phyloP scores from a whole-genome alignment of 2,113 vertebrate genomes.

The Phaethornis superciliosus region DNA sequence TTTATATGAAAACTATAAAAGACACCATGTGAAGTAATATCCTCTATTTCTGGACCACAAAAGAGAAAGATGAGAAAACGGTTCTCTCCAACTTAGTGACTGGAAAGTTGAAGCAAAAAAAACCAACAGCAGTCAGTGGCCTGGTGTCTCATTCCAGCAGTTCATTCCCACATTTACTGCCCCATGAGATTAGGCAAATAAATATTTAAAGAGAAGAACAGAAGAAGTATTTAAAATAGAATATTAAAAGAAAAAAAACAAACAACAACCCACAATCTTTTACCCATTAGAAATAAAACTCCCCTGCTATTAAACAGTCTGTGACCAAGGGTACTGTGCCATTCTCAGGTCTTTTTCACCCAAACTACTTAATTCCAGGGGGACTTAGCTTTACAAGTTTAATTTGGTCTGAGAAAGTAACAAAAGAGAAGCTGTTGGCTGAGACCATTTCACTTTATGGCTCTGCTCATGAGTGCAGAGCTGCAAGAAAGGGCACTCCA shows the following conservation, averaged over 20 bases:
- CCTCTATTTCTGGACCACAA: no score
- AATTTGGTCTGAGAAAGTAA: neutral
- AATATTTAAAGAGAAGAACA: neutral
- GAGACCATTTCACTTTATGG: neutral
- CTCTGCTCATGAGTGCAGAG: neutral
- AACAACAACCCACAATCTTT: neutral
- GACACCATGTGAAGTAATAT: neutral
- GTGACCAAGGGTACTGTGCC: neutral
- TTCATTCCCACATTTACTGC: no score
- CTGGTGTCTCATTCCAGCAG: neutral
- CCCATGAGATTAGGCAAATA: neutral
- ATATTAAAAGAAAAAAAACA: neutral
- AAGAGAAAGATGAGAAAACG: neutral
- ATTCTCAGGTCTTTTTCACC: constrained; percentile 1
- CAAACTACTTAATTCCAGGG: neutral
- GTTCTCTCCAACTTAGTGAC: neutral
- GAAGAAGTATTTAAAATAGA: neutral
- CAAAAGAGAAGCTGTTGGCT: neutral
- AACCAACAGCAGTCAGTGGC: neutral
- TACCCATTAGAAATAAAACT: neutral
- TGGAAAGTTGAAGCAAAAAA: neutral
- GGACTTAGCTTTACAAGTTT: neutral
- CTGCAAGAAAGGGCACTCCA: neutral
- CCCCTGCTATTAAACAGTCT: neutral
- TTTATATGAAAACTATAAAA: neutral